Evolutionary conservation across 2,797 vertebrate species (phyloP).

Genomic region (Leptodactylus fallax): DNA sequence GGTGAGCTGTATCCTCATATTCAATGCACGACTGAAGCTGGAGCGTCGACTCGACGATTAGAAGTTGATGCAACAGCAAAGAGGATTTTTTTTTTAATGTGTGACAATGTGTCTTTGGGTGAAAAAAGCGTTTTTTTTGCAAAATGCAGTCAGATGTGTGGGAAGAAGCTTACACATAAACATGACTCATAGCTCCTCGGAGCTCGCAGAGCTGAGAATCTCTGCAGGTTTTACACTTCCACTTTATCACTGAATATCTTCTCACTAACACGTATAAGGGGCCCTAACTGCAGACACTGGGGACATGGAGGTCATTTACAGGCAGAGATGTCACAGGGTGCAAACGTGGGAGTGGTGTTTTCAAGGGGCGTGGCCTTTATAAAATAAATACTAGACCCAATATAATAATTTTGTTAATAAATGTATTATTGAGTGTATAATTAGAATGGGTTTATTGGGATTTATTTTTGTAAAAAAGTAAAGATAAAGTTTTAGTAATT

Average conservation of each 20-base stretch:
- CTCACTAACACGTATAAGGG: neutral
- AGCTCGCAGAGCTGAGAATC: slow-evolving; percentile 58
- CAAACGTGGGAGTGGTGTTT: too few relatives aligned
- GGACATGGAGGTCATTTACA: neutral
- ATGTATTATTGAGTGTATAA: too few relatives aligned
- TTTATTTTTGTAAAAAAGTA: too few relatives aligned
- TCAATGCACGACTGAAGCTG: slow-evolving; percentile 55
- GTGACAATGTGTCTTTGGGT: slow-evolving; percentile 50
- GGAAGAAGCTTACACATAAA: slow-evolving; percentile 54
- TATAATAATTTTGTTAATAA: too few relatives aligned
- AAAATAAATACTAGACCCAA: too few relatives aligned
- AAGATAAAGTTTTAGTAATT: too few relatives aligned
- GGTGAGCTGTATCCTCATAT: slow-evolving; percentile 63
- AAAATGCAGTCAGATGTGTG: slow-evolving; percentile 51
- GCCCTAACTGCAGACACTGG: neutral
- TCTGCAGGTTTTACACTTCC: slow-evolving; percentile 34
- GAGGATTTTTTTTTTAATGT: neutral
- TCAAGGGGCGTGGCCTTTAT: too few relatives aligned
- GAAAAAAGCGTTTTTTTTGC: slow-evolving; percentile 11
- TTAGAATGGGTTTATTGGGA: too few relatives aligned
- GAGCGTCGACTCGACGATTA: slow-evolving; percentile 36
- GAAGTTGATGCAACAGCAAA: neutral
- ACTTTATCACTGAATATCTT: slow-evolving; percentile 27
- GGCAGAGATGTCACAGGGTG: too few relatives aligned
- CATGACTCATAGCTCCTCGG: slow-evolving; percentile 56